Conservation (phyloP, 1,140 invertebrate genomes). For the Medauroidea extradentata region DNA sequence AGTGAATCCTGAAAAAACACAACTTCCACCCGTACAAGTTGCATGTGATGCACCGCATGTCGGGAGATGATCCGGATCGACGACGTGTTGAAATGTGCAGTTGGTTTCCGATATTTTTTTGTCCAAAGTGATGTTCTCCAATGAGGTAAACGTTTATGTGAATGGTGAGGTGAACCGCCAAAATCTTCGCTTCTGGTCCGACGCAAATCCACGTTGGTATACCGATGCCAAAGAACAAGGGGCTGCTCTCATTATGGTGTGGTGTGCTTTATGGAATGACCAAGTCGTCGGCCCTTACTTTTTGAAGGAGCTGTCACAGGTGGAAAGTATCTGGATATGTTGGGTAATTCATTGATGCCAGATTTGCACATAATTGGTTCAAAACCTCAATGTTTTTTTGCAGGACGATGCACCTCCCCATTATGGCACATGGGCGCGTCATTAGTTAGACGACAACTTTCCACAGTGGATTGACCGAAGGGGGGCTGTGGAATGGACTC, state of each 20-base stretch:
- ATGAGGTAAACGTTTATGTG: constrained; percentile 28
- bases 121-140: constrained; percentile 19
- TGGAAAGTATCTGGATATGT: constrained; percentile 23
- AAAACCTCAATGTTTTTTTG: constrained; percentile 12
- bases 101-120: not conserved
- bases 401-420: constrained; percentile 15
- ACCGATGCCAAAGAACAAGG: constrained; percentile 29
- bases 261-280: constrained; percentile 32
- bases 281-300: constrained; percentile 33
- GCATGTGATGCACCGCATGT: too few relatives aligned
- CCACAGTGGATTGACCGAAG: constrained; percentile 41
- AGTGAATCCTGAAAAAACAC: too few relatives aligned
- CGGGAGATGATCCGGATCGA: too few relatives aligned
- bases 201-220: constrained; percentile 27
- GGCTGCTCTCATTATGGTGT: constrained; percentile 35
- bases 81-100: too few relatives aligned
- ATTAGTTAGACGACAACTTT: constrained; percentile 35
- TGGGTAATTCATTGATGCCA: constrained; percentile 22
- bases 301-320: constrained; percentile 27
- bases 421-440: constrained; percentile 19
- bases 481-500: constrained; percentile 40
- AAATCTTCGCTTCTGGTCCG: constrained; percentile 28
- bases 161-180: constrained; percentile 25
- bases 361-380: not conserved
- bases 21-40: too few relatives aligned